Percentiles rank a stretch among this genome's conserved stretches.
Conservation (phyloP, 2,888 invertebrate species). For the Entomobrya proxima region DNA sequence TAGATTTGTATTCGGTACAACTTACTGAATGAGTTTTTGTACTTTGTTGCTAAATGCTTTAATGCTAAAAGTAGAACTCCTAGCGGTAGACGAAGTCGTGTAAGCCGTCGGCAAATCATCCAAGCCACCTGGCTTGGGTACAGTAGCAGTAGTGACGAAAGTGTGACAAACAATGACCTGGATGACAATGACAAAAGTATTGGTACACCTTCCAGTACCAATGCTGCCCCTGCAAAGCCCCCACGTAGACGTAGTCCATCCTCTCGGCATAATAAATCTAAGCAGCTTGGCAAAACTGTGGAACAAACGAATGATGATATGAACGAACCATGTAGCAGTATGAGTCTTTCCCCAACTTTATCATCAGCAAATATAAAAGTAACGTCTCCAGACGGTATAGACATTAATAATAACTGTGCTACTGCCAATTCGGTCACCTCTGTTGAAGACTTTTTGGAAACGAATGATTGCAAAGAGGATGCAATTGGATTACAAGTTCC, state of each 20-base stretch:
- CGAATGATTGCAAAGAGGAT: conserved; percentile 35
- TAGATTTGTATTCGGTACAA: too few relatives aligned
- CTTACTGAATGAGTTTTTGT: not conserved
- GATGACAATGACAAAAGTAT: conserved; percentile 56
- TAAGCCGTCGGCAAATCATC: conserved; percentile 73
- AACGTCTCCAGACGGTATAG: not conserved
- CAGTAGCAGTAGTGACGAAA: conserved; percentile 68
- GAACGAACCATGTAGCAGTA: not conserved
- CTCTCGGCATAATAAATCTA: conserved; percentile 25
- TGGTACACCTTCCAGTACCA: conserved; percentile 1
- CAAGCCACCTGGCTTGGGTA: conserved; percentile 71
- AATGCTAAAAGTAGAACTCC: conserved; percentile 55
- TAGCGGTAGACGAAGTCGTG: conserved; percentile 74
- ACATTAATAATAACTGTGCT: conserved; percentile 4
- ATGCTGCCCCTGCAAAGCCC: not conserved
- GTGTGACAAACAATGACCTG: conserved; percentile 52
- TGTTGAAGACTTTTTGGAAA: conserved; percentile 55
- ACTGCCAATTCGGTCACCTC: conserved; percentile 49
- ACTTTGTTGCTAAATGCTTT: not conserved
- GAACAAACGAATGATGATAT: conserved; percentile 8
- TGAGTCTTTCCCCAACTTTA: not conserved
- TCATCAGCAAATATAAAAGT: not conserved
- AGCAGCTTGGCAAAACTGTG: not conserved
- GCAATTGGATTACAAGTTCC: conserved; percentile 50
- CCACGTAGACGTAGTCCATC: conserved; percentile 45